Evolutionary conservation across 2,888 invertebrate species (phyloP), one percentile per base, ranked within the genome.

Genomic region (Drosophila gaucha): DNA sequence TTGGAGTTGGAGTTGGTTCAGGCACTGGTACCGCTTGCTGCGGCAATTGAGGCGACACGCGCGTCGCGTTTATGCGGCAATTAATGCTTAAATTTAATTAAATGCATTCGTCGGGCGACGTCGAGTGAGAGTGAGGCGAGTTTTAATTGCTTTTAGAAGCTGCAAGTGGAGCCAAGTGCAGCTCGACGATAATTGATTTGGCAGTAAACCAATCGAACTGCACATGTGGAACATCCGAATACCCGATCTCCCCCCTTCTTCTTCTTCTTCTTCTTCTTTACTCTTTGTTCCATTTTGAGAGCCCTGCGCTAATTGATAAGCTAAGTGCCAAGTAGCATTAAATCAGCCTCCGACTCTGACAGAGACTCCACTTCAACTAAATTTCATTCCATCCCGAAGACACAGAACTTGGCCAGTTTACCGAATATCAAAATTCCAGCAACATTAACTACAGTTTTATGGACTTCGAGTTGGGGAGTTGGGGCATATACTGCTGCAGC

Each of bases 31-130:
- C 22, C 47, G 57, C 10, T 22, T 10, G 26, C 36, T 46, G 77
- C 47, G 67, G 64, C 84, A 87, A 83, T 86, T 86, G 80, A 83
- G 65, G 68, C 51, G 86, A 86, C 88, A 82, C 88, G 88, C 88
- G 88, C 70, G 69, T 38, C 69, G 67, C 83, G 60, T 74, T 80
- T 70, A 80, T 67, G 64, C 63, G 67, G 64, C 84, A 84, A 84
- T 88, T 88, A 84, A 86, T 73, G 82, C 56, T 69, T 67, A 75
- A 88, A 88, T 88, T 88, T 78, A 86, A 88, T 84, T 84, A 88
- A 84, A 84, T 67, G 87, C 84, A 73, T 77, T 77, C 62, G 52
- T 55, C 33, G 24, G 9, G 4, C 10, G 33, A 16, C n/a, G 16
- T 24, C 24, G 24, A 31, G 59, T 39, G 39, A 28, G 52, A 12